Evolutionary conservation across 2,797 vertebrate species (phyloP).

Genomic region (Paratrypauchen microcephalus): DNA sequence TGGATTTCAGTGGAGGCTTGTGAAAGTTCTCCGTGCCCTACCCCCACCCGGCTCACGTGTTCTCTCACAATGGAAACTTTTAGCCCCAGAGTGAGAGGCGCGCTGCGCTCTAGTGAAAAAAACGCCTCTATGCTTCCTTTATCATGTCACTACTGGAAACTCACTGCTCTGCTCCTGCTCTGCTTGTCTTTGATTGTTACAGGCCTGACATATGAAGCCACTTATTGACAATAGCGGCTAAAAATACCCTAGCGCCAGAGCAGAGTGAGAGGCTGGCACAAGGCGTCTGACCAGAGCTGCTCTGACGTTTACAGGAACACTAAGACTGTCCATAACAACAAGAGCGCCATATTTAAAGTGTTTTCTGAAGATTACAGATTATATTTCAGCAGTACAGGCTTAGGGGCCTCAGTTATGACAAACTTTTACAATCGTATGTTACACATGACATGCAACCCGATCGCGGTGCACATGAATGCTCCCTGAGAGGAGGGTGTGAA

Average conservation of each 20-base stretch:
- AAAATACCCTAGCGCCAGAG: slow-evolving; percentile 70
- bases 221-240: slow-evolving; percentile 72
- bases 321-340: slow-evolving; percentile 15
- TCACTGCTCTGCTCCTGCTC: slow-evolving; percentile 44
- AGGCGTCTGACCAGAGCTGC: slow-evolving; percentile 31
- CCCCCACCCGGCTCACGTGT: slow-evolving; percentile 70
- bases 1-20: slow-evolving; percentile 51
- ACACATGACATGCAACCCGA: slow-evolving; percentile 30
- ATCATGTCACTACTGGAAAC: slow-evolving; percentile 70
- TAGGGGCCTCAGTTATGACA: slow-evolving; percentile 15
- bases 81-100: slow-evolving; percentile 72
- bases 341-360: slow-evolving; percentile 16
- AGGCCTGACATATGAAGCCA: slow-evolving; percentile 40
- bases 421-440: slow-evolving; percentile 9
- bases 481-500: slow-evolving; percentile 23
- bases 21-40: slow-evolving; percentile 59
- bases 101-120: slow-evolving; percentile 38
- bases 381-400: slow-evolving; percentile 34
- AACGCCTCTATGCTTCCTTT: slow-evolving; percentile 66
- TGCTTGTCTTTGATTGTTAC: slow-evolving; percentile 45
- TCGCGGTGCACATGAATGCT: slow-evolving; percentile 35
- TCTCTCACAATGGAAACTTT: slow-evolving; percentile 85
- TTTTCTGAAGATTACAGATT: slow-evolving; percentile 41
- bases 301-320: slow-evolving; percentile 31
- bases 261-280: slow-evolving; percentile 57